These are phyloP conservation scores for Drosophila limbata DNA, from an alignment of 2,888 invertebrate species.

Conservation along the genomic window DNA sequence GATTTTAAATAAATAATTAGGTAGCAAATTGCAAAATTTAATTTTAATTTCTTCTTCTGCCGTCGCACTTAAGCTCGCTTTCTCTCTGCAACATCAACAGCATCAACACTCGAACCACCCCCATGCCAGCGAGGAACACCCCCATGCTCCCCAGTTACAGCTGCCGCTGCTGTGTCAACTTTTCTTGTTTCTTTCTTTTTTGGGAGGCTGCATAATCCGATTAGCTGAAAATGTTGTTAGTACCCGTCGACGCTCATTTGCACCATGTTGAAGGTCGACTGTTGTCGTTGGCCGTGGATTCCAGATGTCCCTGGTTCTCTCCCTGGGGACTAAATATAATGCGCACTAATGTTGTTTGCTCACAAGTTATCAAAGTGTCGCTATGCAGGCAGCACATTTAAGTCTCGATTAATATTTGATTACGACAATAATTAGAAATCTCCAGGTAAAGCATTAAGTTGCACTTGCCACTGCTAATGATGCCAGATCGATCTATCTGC, in stretches of 20 bases:
- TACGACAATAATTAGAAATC: constrained; percentile 68
- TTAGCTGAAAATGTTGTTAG: constrained; percentile 76
- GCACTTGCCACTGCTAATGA: constrained; percentile 46
- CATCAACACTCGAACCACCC: background rate
- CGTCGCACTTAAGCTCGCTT: constrained; percentile 40
- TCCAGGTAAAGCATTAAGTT: constrained; percentile 33
- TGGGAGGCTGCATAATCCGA: constrained; percentile 65
- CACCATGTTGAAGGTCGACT: constrained; percentile 63
- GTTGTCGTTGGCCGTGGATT: background rate
- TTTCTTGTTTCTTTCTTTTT: constrained; percentile 11
- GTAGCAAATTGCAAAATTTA: constrained; percentile 85
- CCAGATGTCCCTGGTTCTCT: background rate
- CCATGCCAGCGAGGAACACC: background rate
- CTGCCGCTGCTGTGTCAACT: constrained; percentile 42
- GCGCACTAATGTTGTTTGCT: constrained; percentile 81
- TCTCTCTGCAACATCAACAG: background rate
- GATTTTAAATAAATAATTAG: constrained; percentile 85
- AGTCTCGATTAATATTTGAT: constrained; percentile 71
- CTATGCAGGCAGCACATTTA: constrained; percentile 49
- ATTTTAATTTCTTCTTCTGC: constrained; percentile 81
- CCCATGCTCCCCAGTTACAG: background rate
- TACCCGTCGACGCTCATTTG: constrained; percentile 54
- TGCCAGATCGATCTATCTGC: constrained; percentile 14
- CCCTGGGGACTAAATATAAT: constrained; percentile 74
- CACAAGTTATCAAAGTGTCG: constrained; percentile 65